Conservation (phyloP, 2,888 invertebrate species). For the Laothoe populi region DNA sequence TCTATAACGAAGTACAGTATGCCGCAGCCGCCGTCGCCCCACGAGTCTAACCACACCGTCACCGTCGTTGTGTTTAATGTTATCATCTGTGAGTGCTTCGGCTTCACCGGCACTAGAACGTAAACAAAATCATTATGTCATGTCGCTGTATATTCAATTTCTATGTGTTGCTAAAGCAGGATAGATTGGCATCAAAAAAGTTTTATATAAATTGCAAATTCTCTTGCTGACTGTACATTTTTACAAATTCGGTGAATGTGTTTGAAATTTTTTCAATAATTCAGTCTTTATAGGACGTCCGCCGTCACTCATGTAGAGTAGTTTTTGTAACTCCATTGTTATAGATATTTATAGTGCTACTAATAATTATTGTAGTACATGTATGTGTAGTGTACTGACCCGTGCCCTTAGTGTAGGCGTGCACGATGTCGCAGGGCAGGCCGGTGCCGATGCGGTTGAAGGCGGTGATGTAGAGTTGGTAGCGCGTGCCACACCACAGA, state of each 20-base stretch:
- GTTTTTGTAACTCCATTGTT: no score
- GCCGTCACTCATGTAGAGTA: no score
- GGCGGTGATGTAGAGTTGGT: constrained; percentile 95
- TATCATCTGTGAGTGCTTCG: constrained; percentile 91
- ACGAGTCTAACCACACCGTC: constrained; percentile 93
- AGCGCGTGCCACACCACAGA: constrained; percentile 94
- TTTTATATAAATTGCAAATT: no score
- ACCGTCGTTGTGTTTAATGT: constrained; percentile 94
- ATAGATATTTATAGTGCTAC: no score
- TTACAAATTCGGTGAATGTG: no score
- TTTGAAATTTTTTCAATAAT: no score
- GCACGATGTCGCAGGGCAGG: constrained; percentile 94
- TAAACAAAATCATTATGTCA: not conserved
- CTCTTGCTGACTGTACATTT: no score
- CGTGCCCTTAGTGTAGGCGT: constrained; percentile 92
- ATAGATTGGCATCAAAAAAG: no score
- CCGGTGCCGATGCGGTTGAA: constrained; percentile 96
- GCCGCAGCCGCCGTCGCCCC: constrained; percentile 95
- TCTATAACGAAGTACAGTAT: constrained; percentile 94
- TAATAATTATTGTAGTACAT: no score
- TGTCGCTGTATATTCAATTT: no score
- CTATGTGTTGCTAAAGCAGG: no score
- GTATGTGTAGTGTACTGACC: constrained; percentile 69
- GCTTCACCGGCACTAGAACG: constrained; percentile 89
- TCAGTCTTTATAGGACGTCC: no score